Conservation (phyloP, 2,797 vertebrate species). For the Bradypus variegatus region DNA sequence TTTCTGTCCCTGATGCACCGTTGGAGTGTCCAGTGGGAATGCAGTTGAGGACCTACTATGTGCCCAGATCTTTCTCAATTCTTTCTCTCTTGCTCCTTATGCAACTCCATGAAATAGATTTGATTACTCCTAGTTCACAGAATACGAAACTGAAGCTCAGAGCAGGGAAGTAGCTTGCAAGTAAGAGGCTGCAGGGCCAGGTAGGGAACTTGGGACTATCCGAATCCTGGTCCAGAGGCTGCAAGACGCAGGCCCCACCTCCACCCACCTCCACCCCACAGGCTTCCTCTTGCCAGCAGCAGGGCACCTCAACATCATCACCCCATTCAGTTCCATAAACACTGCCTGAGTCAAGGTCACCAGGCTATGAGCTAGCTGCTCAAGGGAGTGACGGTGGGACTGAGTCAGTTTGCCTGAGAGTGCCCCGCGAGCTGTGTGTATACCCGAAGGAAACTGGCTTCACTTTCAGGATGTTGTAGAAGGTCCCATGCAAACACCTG, state of each 20-base stretch:
- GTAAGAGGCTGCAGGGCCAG: background rate
- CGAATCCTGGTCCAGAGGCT: background rate
- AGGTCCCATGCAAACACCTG: background rate
- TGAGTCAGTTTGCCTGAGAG: background rate
- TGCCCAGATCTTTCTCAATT: fast-evolving
- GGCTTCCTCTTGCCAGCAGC: background rate
- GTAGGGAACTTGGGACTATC: background rate
- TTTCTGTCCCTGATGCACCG: background rate
- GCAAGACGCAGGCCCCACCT: background rate
- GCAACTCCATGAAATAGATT: background rate
- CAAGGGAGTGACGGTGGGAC: background rate
- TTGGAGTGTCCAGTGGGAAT: fast-evolving
- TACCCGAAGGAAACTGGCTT: background rate
- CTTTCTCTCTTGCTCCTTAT: background rate
- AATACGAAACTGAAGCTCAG: background rate
- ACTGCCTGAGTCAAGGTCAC: background rate
- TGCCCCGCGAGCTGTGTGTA: background rate
- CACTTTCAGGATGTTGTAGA: background rate
- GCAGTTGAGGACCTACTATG: background rate
- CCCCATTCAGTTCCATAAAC: background rate
- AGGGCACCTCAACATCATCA: background rate
- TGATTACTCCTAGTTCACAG: background rate
- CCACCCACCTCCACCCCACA: too few relatives aligned
- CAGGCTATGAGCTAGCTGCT: background rate
- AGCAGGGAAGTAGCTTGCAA: background rate